Conservation (phyloP, 1,140 invertebrate genomes). For the Microplitis mediator region DNA sequence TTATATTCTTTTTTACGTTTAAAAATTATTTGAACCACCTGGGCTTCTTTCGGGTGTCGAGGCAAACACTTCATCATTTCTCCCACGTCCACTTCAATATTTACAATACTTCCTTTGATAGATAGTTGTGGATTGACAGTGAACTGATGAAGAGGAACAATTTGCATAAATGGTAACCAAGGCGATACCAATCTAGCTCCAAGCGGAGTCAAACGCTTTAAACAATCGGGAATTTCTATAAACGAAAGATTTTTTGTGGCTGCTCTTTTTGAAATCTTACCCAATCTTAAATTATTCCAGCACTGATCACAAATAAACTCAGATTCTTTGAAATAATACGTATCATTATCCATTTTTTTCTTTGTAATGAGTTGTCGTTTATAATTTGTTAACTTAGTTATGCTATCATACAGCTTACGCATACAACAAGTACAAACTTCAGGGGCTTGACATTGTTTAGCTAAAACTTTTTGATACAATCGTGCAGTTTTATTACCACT, state of each 20-base stretch:
- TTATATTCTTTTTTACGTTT: constrained; percentile 2
- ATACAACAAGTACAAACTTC: too few species aligned
- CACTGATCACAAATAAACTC: background rate
- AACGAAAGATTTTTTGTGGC: background rate
- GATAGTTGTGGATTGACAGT: constrained; percentile 18
- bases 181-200: background rate
- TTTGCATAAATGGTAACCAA: constrained; percentile 1
- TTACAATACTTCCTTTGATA: constrained; percentile 14
- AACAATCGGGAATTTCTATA: background rate
- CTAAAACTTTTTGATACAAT: too few species aligned
- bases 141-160: background rate
- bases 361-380: too few species aligned
- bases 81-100: constrained; percentile 8
- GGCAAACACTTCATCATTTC: background rate
- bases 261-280: background rate
- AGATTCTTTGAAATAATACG: background rate
- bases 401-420: too few species aligned
- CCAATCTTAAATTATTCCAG: background rate
- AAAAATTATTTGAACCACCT: background rate
- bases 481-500: too few species aligned
- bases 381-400: too few species aligned
- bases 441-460: too few species aligned
- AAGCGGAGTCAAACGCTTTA: background rate
- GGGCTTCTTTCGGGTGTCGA: background rate
- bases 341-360: background rate